phyloP scores from a whole-genome alignment of 2,113 vertebrate species.

The Hippocampus guttulatus region DNA sequence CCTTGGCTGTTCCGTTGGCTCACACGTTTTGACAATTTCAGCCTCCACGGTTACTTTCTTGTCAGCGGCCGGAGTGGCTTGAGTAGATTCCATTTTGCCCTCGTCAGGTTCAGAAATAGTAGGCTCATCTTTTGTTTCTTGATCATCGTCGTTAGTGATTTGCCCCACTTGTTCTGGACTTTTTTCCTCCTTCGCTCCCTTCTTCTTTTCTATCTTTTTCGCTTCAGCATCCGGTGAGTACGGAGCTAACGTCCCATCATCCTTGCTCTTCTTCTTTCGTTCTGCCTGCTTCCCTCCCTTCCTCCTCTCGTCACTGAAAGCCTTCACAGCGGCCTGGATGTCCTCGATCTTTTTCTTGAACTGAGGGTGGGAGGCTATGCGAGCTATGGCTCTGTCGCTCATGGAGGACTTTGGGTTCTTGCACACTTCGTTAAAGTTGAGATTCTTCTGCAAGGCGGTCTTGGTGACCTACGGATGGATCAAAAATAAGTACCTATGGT shows the following conservation, averaged over 20 bases:
- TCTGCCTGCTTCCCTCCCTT: conserved; percentile 32
- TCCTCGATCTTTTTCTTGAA: conserved; percentile 79
- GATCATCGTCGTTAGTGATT: conserved; percentile 5
- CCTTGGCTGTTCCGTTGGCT: conserved; percentile 12
- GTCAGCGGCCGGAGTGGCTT: background rate
- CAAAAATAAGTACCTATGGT: background rate
- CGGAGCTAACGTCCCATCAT: background rate
- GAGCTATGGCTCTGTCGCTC: conserved; percentile 79
- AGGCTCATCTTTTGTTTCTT: conserved; percentile 10
- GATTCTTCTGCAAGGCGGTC: conserved; percentile 78
- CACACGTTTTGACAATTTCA: conserved; percentile 15
- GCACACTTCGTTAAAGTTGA: conserved; percentile 83
- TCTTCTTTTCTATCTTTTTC: conserved; percentile 2
- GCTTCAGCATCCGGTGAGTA: background rate
- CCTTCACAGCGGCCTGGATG: conserved; percentile 80
- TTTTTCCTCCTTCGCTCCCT: background rate
- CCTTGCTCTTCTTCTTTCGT: conserved; percentile 16
- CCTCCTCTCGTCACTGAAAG: conserved; percentile 83
- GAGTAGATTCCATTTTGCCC: background rate
- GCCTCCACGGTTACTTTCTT: conserved; percentile 12
- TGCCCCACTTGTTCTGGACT: conserved; percentile 3
- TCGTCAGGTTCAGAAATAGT: conserved; percentile 9
- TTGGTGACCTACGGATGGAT: conserved; percentile 76
- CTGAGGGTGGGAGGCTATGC: conserved; percentile 82
- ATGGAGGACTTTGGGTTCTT: conserved; percentile 79